Evolutionary conservation across 2,113 vertebrate species (phyloP), one percentile per base, ranked within the genome.

Genomic region (Hippoglossus stenolepis): DNA sequence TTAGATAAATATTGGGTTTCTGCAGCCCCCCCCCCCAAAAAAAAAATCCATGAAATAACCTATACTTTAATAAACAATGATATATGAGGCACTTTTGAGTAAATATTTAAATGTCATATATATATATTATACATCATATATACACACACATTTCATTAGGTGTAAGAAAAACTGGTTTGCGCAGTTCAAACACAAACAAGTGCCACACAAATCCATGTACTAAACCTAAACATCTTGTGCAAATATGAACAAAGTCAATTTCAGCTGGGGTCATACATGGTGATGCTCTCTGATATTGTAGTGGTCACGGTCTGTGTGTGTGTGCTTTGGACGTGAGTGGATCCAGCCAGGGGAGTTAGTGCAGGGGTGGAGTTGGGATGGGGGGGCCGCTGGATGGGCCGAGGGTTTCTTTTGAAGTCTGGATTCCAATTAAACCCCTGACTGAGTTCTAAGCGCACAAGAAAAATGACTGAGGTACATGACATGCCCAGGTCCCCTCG

Each of bases 341-440:
- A 92, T 91, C 81, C 84, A 91, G 85, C 89, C 91, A 90, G 88
- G 76, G 90, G 91, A 91, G 92, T 85, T 79, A 86, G 82, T 85
- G 82, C 81, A 92, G 95, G 94, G 94, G 94, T 94, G 95, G 94
- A 94, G 95, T 51, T 82, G 85, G 84, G 75, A 77, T 75, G 77
- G 85, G 80, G 87, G 83, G 73, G 85, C 64, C 82, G 81, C 73
- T 83, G 88, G 95, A 95, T 93, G 95, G 95, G 95, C 92, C 92
- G 91, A 94, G 94, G 95, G 95, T 94, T 96, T 96, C 97, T 98
- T 51, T 99, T 98, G 97, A 99, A 97, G 98, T 99, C 97, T 97
- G 94, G 95, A 98, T 99, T 98, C 96, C 97, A 99, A 98, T 99
- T 99, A 99, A 98, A 98, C 97, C 97, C 96, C 97, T 97, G 96